Evolutionary conservation across 2,113 vertebrate genomes (phyloP).

Genomic region (Cygnus buccinator): DNA sequence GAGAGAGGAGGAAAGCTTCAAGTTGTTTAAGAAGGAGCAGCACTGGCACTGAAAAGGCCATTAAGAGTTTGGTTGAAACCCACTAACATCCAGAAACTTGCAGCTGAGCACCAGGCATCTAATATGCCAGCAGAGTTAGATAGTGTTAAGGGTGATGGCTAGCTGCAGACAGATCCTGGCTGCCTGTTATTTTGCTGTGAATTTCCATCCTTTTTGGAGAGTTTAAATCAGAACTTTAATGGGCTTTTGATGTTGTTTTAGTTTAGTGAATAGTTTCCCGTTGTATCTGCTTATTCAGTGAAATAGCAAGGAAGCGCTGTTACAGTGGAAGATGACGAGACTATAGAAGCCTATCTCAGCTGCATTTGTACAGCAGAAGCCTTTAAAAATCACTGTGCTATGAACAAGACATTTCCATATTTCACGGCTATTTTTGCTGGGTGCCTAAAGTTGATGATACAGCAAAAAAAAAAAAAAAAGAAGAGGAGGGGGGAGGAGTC

Average conservation of each 20-base stretch:
- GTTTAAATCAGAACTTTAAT: constrained; percentile 72
- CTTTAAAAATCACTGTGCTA: constrained; percentile 76
- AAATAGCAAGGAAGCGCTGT: constrained; percentile 59
- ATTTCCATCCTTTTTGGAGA: constrained; percentile 54
- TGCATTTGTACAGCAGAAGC: constrained; percentile 75
- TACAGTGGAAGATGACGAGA: constrained; percentile 68
- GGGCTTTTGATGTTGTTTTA: constrained; percentile 70
- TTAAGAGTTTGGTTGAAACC: background rate
- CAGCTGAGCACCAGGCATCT: constrained; percentile 9
- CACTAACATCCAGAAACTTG: background rate
- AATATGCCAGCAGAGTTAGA: constrained; percentile 41
- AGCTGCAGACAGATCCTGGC: constrained; percentile 36
- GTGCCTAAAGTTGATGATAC: constrained; percentile 70
- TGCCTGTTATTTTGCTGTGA: constrained; percentile 36
- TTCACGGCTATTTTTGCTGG: constrained; percentile 75
- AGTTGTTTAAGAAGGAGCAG: background rate
- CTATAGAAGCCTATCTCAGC: constrained; percentile 71
- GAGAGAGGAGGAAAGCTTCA: background rate
- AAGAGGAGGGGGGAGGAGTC: background rate
- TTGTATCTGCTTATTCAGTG: constrained; percentile 74
- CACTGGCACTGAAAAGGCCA: background rate
- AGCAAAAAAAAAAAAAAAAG: constrained; percentile 67
- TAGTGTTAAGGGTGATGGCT: constrained; percentile 44
- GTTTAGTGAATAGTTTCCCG: constrained; percentile 67
- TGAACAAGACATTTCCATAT: constrained; percentile 76